Base-by-base conservation (phyloP, 64 coral and sea anemone genomes). In the Catalaphyllia jardinei region DNA sequence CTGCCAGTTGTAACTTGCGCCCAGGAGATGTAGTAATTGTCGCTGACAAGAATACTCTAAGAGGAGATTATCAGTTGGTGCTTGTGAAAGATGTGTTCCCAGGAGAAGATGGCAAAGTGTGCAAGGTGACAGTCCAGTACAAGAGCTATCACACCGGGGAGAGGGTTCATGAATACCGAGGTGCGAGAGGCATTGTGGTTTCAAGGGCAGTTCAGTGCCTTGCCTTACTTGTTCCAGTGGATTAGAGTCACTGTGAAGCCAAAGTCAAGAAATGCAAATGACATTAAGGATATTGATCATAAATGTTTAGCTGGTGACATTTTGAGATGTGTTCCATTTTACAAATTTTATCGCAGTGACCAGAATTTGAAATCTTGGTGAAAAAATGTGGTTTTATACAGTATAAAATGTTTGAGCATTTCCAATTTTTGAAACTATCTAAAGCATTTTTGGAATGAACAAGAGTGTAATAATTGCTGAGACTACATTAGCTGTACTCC, bases 31-130 rank as follows among this genome's bases (percentile, higher is more conserved):
- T n/a, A n/a, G n/a, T n/a, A n/a, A n/a, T n/a, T n/a, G n/a, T n/a
- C n/a, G n/a, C n/a, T n/a, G 88, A 95, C 51, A 87, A 91, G 60
- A 91, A 95, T 52, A 95, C 86, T 31, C 81, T 94, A 10, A 83
- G 93, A 8, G 89, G 93, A 82, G 86, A 95, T 14, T 91, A 95
- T 76, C 89, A 42, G 11, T 50, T 96, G n/a, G 90, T 67, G 15
- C 50, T 81, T 20, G 87, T 96, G 52, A 85, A 83, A 71, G 94
- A 95, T 92, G 94, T 92, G 62, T 95, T 91, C 11, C 89, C 86
- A 52, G 71, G 86, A 63, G 79, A 80, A 79, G 94, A 95, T 88
- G 89, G 83, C 59, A 95, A 75, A 83, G 89, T 95, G 52, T 67
- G 84, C 22, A 86, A 83, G 54, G 93, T 91, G 69, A 76, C 77